Evolutionary conservation across 2,888 invertebrate species (phyloP).

Genomic region (Lasioglossum villosulum): DNA sequence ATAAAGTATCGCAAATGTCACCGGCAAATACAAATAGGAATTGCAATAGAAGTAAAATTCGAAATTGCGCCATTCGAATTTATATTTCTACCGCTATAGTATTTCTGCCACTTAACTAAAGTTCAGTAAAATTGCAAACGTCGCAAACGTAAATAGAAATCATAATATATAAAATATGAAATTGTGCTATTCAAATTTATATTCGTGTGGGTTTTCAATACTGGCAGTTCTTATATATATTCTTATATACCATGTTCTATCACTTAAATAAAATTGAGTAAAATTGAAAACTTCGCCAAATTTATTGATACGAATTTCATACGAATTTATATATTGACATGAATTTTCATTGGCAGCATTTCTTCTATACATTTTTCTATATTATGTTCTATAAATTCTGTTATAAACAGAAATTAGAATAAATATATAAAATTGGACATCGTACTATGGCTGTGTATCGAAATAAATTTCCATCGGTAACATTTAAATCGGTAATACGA

Average conservation of each 20-base stretch:
- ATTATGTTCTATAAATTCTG: not conserved
- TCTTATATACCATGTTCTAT: not conserved
- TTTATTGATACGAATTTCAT: too few species aligned
- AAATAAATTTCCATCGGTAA: not conserved
- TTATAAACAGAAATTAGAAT: not conserved
- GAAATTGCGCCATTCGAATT: not conserved
- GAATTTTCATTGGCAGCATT: not conserved
- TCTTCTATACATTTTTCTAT: not conserved
- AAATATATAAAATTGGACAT: not conserved
- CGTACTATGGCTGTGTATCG: not conserved
- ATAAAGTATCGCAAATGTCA: conserved; percentile 27
- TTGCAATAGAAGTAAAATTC: not conserved
- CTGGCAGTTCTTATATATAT: not conserved
- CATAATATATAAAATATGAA: not conserved
- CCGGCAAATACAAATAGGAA: not conserved
- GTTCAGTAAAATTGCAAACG: conserved; percentile 6
- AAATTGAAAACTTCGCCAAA: too few species aligned
- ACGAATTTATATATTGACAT: too few species aligned
- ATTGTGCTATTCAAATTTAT: not conserved
- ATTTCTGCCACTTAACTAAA: too few species aligned
- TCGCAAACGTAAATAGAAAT: not conserved
- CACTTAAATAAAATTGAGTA: too few species aligned
- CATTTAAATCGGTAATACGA: not conserved
- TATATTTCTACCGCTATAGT: not conserved
- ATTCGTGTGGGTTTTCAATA: not conserved